phyloP scores from a whole-genome alignment of 2,888 invertebrate genomes.

The Ypsolopha sequella region DNA sequence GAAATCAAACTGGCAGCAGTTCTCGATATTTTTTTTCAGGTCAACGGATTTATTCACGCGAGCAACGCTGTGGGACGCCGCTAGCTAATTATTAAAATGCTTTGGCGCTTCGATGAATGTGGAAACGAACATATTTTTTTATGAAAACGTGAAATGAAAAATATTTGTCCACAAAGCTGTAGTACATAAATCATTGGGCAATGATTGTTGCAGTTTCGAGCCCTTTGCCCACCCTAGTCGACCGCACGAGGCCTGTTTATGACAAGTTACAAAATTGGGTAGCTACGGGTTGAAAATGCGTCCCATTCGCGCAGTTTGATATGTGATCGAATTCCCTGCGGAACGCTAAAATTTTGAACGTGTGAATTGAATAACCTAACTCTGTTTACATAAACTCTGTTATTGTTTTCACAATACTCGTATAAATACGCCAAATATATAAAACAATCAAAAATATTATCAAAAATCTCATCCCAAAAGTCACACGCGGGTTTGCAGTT shows the following conservation, averaged over 20 bases:
- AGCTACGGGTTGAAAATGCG: constrained; percentile 7
- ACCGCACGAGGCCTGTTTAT: constrained; percentile 31
- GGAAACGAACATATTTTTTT: not conserved
- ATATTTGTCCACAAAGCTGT: not conserved
- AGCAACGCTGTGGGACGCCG: not conserved
- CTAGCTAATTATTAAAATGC: not conserved
- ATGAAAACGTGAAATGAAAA: not conserved
- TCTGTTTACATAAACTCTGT: no score
- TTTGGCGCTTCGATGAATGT: not conserved
- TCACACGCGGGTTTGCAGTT: no score
- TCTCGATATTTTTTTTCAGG: not conserved
- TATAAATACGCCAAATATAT: no score
- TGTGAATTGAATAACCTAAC: no score
- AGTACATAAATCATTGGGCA: not conserved
- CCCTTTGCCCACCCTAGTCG: not conserved
- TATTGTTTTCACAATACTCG: no score
- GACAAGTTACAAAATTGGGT: constrained; percentile 51
- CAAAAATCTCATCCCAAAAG: no score
- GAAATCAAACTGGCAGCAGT: not conserved
- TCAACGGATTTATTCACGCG: not conserved
- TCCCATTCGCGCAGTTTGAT: not conserved
- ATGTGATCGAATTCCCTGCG: not conserved
- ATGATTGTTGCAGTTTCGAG: not conserved
- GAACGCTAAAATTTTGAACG: not conserved
- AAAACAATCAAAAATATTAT: no score